Evolutionary conservation across 2,888 invertebrate species (phyloP), one percentile per base, ranked within the genome.

Genomic region (Plagodis dolabraria): DNA sequence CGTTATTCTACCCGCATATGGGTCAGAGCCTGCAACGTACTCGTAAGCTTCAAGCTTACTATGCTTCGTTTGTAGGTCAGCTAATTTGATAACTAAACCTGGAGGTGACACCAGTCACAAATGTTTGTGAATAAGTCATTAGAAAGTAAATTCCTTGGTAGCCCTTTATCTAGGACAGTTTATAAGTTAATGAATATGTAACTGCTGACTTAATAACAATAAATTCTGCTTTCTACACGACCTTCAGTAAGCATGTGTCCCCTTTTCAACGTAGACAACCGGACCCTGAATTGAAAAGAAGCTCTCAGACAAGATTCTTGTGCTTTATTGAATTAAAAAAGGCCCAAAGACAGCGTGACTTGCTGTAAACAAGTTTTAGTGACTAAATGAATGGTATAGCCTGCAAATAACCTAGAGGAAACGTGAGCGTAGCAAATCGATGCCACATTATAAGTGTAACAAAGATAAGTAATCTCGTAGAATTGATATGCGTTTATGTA

Each of bases 161-260:
- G 63, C 63, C 66, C 64, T 68, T 64, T 53, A 63, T 63, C 57
- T 58, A 56, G 48, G 61, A 65, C 60, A 59, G 45, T 60, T 56
- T 61, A 58, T 61, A 63, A 48, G 57, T 64, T 52, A 63, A 63
- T 68, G 62, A 65, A 68, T 65, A 57, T 65, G 53, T 60, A 68
- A 64, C 55, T 58, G 36, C 52, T 51, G 48, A 53, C 38, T 53
- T 59, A 50, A 58, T 63, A 55, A 63, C 49, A 10, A 58, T 56
- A 61, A 57, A 61, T 57, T 63, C 67, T 50, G 60, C 67, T 67
- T 67, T 65, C 60, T 60, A 60, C 51, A 12, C 49, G 53, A 57
- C 56, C 53, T 61, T 61, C 53, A 46, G 46, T 56, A 10, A 49
- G 46, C 56, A 53, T 57, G 49, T 61, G 53, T 53, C 42, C 60